Evolutionary conservation across 2,113 vertebrate species (phyloP).

Genomic region (Proteles cristata): DNA sequence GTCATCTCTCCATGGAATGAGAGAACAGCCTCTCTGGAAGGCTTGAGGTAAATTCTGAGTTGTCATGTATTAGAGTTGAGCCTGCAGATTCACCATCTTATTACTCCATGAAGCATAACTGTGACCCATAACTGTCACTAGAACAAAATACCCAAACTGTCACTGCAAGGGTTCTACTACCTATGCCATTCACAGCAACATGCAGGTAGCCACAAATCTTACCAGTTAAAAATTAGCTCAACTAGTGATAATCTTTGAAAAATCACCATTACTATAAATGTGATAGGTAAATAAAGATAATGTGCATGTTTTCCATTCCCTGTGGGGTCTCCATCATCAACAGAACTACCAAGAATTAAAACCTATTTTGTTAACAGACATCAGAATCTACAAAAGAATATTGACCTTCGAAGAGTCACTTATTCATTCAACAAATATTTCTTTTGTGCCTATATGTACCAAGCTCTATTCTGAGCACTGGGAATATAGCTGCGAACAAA

Average conservation of each 20-base stretch:
- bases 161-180: background rate
- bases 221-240: background rate
- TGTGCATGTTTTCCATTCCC: background rate
- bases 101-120: background rate
- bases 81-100: background rate
- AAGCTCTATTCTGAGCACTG: background rate
- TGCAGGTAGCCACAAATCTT: background rate
- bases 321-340: background rate
- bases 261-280: background rate
- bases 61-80: background rate
- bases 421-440: conserved; percentile 20
- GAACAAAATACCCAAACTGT: background rate
- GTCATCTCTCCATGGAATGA: background rate
- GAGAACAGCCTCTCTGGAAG: background rate
- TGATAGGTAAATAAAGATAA: background rate
- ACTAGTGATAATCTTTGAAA: background rate
- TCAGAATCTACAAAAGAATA: conserved; percentile 13
- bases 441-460: background rate
- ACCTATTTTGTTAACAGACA: background rate
- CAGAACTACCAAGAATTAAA: background rate
- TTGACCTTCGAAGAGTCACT: background rate
- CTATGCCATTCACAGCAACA: background rate
- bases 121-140: background rate
- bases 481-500: background rate
- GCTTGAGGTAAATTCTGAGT: background rate